phyloP scores from a whole-genome alignment of 1,140 invertebrate species.

The Plutomurus gul region DNA sequence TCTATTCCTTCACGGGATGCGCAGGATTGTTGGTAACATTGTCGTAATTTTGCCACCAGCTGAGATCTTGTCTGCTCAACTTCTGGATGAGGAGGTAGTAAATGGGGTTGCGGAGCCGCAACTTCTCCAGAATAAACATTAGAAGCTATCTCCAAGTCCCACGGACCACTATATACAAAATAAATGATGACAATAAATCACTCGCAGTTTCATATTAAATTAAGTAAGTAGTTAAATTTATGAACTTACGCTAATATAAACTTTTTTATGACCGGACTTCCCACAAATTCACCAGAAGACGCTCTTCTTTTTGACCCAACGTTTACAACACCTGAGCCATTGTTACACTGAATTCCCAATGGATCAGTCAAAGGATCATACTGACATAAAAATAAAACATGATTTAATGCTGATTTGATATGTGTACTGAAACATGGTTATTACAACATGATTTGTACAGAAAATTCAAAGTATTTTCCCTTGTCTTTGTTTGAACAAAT shows the following conservation, averaged over 20 bases:
- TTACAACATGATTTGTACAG: too few relatives aligned
- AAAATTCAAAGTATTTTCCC: too few relatives aligned
- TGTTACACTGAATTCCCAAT: constrained; percentile 76
- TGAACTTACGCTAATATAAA: constrained; percentile 72
- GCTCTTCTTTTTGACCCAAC: constrained; percentile 72
- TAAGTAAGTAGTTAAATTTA: background rate
- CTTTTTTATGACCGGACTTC: constrained; percentile 73
- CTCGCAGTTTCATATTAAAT: background rate
- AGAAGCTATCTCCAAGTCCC: constrained; percentile 91
- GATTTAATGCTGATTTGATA: constrained; percentile 15
- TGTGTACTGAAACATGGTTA: too few relatives aligned
- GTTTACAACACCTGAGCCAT: constrained; percentile 55
- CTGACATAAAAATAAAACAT: background rate
- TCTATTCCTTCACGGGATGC: constrained; percentile 91
- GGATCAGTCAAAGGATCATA: constrained; percentile 67
- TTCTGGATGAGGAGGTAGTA: constrained; percentile 45
- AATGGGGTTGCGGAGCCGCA: constrained; percentile 29
- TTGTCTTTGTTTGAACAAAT: too few relatives aligned
- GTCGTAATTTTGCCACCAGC: constrained; percentile 78
- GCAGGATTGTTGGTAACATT: constrained; percentile 92
- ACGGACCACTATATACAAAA: constrained; percentile 73
- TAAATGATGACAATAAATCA: background rate
- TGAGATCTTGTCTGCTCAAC: constrained; percentile 61
- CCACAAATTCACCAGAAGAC: constrained; percentile 70
- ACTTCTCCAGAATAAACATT: constrained; percentile 66